Evolutionary conservation across 2,888 invertebrate genomes (phyloP), one percentile per base, ranked within the genome.

Genomic region (Lumbricus terrestris): DNA sequence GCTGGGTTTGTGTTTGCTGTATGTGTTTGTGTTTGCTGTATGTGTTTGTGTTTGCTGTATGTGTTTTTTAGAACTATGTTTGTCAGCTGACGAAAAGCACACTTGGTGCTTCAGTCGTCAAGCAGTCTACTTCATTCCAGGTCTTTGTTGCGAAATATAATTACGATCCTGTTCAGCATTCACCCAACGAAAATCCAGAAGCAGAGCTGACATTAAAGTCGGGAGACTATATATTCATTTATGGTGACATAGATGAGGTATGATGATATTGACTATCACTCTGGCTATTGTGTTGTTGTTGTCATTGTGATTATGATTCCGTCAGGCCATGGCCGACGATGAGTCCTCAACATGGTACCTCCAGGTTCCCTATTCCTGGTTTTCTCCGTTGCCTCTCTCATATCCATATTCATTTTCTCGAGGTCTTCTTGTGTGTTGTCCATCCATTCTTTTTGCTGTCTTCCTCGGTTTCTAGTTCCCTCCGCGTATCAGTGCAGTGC

Each of bases 221-320:
- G 90, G 99, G 99, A 29, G 99, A 99, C 95, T 99, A 99, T 95
- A 96, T 99, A 89, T 96, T 99, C 91, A 98, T 99, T 34, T 98
- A 98, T 97, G 98, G 98, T 83, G 95, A 95, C 90, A 95, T 96
- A 94, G 95, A 95, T 92, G 95, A 95, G 90, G 91, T 91, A 29
- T 47, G 82, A 83, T 33, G 11, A 34, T n/a, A n/a, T n/a, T 47
- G 4, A 38, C 33, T 69, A 35, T 69, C 34, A 34, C 23, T 35
- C 15, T 69, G 40, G 11, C 11, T 34, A 8, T 69, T 29, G 29
- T 69, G 69, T 47, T 16, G 47, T 47, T 1, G 20, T 16, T 16
- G 4, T n/a, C 23, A 47, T 47, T 23, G 23, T 47, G 3, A n/a
- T n/a, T n/a, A n/a, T n/a, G n/a, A n/a, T n/a, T n/a, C n/a, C n/a